Base-by-base conservation (phyloP, 2,113 vertebrate species). In the Agapornis roseicollis region DNA sequence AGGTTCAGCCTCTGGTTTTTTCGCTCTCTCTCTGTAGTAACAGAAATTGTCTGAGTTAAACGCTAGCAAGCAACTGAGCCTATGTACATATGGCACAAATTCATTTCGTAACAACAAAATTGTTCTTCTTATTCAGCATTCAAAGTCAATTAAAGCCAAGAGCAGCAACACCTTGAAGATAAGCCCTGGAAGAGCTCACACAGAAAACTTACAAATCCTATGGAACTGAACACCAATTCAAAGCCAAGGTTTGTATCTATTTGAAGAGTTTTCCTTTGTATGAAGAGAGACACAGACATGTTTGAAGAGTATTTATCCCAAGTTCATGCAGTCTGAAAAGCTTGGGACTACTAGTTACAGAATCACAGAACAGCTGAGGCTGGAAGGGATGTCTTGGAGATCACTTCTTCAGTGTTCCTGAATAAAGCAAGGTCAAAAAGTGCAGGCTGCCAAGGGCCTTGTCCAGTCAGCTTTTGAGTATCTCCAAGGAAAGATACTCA, bases 201-300 rank as follows among this genome's bases (percentile, higher is more conserved):
- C 0, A 37, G 18, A 82, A 28, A 28, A 5, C 18, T 47, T 19
- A 80, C 6, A 90, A 69, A 56, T 55, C 13, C 50, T 33, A 44
- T 0, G 0, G 17, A 88, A 71, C 6, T 39, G 25, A 88, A 92
- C 33, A 41, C 8, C 3, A 11, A 50, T 31, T 70, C 7, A 0
- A 1, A 41, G 15, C 7, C 33, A 53, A 66, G 12, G 17, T 24
- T 35, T 35, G 25, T 18, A 42, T 4, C 4, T 11, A 23, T 42
- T 20, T 65, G 25, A 73, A 80, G 9, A 77, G 17, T 20, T 4
- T 47, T 66, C 27, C n/a, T 28, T 8, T 24, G 5, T 73, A 63
- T 33, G 27, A 64, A 17, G 8, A 78, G 33, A 80, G 25, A 83
- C 17, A 61, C 4, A n/a, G 31, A 50, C 35, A 31, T 0, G 4